Conservation (phyloP, 2,888 invertebrate species). For the Latrodectus elegans region DNA sequence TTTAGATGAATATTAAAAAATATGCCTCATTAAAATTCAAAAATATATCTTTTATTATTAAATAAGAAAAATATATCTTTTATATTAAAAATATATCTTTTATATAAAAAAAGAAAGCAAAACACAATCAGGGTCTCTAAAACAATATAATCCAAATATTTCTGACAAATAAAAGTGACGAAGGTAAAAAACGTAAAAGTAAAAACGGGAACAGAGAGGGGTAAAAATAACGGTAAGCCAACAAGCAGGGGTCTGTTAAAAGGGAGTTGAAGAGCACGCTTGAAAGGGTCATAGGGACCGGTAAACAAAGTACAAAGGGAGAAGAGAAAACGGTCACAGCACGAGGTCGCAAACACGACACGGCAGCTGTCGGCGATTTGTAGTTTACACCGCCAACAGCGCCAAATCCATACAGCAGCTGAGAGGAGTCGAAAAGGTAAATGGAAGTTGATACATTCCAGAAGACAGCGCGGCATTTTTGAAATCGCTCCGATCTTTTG, state of each 20-base stretch:
- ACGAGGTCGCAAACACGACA: conserved; percentile 40
- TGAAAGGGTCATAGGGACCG: conserved; percentile 10
- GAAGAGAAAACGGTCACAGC: conserved; percentile 34
- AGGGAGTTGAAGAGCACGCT: conserved; percentile 16
- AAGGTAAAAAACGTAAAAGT: neutral
- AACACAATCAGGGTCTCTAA: too few relatives aligned
- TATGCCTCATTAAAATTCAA: too few relatives aligned
- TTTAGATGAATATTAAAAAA: too few relatives aligned
- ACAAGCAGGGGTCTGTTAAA: neutral
- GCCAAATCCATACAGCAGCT: conserved; percentile 30
- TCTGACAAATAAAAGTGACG: too few relatives aligned
- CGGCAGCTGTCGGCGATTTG: conserved; percentile 33
- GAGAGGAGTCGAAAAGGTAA: neutral
- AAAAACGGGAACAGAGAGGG: neutral
- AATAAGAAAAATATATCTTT: too few relatives aligned
- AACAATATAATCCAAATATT: too few relatives aligned
- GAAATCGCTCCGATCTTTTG: neutral
- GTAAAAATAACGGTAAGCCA: conserved; percentile 36
- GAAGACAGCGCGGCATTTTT: conserved; percentile 9
- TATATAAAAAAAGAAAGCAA: too few relatives aligned
- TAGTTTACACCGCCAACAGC: conserved; percentile 31
- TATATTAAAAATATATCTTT: too few relatives aligned
- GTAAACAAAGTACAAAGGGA: conserved; percentile 48
- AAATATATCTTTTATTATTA: too few relatives aligned
- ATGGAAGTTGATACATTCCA: conserved; percentile 4